Percentiles rank a stretch among this genome's conserved stretches.
Conservation (phyloP, 1,140 invertebrate genomes). For the Agraylea sexmaculata region DNA sequence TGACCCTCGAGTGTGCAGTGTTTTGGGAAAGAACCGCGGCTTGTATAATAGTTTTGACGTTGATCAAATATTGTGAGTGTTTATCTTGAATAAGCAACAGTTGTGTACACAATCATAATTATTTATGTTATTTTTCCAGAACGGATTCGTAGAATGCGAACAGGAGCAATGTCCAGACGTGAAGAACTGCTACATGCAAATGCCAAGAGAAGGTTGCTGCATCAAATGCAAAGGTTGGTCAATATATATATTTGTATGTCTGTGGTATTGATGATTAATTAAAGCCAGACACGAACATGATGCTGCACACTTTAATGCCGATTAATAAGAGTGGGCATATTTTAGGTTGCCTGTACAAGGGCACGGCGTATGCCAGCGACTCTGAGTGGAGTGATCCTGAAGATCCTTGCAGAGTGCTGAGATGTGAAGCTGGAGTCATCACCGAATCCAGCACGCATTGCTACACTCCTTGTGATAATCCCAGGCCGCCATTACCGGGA, state of each 20-base stretch:
- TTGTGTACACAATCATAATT: too few relatives aligned
- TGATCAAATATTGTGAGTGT: too few relatives aligned
- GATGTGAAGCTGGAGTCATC: slow-evolving; percentile 72
- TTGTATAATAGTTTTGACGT: too few relatives aligned
- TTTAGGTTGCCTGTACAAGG: slow-evolving; percentile 63
- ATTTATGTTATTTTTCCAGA: slow-evolving; percentile 41
- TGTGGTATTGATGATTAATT: too few relatives aligned
- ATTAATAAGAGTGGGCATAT: slow-evolving; percentile 10
- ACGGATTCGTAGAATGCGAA: slow-evolving; percentile 59
- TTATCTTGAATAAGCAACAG: too few relatives aligned
- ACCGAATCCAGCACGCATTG: slow-evolving; percentile 69
- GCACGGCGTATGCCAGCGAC: slow-evolving; percentile 57
- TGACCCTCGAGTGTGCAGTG: too few relatives aligned
- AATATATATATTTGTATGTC: too few relatives aligned
- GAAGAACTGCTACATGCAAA: slow-evolving; percentile 54
- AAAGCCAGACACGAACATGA: too few relatives aligned
- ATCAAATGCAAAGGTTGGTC: slow-evolving; percentile 62
- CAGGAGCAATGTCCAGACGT: slow-evolving; percentile 51
- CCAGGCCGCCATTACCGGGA: slow-evolving; percentile 53
- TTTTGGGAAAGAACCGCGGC: too few relatives aligned
- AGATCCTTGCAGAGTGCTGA: slow-evolving; percentile 57
- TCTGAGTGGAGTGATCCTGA: slow-evolving; percentile 60
- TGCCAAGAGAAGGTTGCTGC: slow-evolving; percentile 49
- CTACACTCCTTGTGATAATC: slow-evolving; percentile 60
- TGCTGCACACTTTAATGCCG: not conserved